phyloP scores from a whole-genome alignment of 1,140 invertebrate species.

The Mylabris phalerata region DNA sequence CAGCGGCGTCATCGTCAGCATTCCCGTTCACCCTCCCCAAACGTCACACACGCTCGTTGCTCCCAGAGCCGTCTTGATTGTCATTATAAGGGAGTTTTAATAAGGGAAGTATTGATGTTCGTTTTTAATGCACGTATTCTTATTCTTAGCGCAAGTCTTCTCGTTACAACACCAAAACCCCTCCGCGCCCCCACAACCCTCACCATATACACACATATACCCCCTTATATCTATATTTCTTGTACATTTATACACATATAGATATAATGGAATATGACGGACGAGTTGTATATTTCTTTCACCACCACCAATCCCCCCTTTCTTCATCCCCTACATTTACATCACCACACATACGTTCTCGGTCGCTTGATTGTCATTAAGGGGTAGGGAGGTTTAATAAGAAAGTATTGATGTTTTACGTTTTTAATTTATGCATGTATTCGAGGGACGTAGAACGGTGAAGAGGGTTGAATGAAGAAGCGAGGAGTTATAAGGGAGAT shows the following conservation, averaged over 20 bases:
- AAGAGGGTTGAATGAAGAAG: not conserved
- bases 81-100: conserved; percentile 44
- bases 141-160: conserved; percentile 33
- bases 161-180: conserved; percentile 8
- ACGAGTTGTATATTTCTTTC: conserved; percentile 9
- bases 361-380: conserved; percentile 30
- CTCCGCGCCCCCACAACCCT: conserved; percentile 2
- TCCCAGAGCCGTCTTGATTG: conserved; percentile 40
- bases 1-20: conserved; percentile 2
- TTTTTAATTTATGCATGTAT: conserved; percentile 39
- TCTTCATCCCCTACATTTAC: conserved; percentile 9
- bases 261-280: not conserved
- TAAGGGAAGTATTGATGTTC: conserved; percentile 45
- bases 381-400: conserved; percentile 30
- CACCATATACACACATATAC: not conserved
- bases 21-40: conserved; percentile 6
- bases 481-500: not conserved
- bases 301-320: conserved; percentile 13
- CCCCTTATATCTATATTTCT: too few species aligned
- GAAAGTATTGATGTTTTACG: conserved; percentile 38
- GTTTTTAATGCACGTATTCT: conserved; percentile 42
- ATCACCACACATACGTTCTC: conserved; percentile 24
- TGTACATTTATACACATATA: too few species aligned
- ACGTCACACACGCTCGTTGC: conserved; percentile 31
- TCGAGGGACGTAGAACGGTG: conserved; percentile 4